These are phyloP conservation scores for Bryconaethiops microstoma DNA, from an alignment of 2,797 vertebrate species.

Conservation along the genomic window DNA sequence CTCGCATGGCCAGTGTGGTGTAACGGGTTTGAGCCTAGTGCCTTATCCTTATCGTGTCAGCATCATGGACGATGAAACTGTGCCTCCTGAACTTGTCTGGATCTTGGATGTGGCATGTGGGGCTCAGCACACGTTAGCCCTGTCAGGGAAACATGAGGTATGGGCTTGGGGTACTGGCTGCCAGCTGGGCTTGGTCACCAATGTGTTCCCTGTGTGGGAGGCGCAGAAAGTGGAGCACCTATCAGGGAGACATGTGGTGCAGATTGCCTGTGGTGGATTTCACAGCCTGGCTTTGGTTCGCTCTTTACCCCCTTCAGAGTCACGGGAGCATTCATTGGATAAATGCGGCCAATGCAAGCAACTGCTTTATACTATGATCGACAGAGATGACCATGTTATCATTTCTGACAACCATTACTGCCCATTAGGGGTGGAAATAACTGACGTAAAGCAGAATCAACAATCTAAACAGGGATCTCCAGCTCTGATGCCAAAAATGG, in stretches of 20 bases:
- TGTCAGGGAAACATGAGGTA: slow-evolving; percentile 88
- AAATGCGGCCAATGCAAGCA: slow-evolving; percentile 85
- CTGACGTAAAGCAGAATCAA: slow-evolving; percentile 68
- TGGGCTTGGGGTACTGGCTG: slow-evolving; percentile 98
- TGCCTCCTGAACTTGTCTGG: slow-evolving; percentile 79
- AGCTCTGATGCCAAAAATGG: slow-evolving; percentile 23
- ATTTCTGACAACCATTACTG: slow-evolving; percentile 92
- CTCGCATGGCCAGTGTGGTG: slow-evolving; percentile 90
- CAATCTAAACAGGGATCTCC: slow-evolving; percentile 45
- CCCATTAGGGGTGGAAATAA: slow-evolving; percentile 88
- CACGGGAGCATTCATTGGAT: slow-evolving; percentile 76
- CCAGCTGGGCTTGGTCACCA: slow-evolving; percentile 91
- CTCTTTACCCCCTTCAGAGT: slow-evolving; percentile 78
- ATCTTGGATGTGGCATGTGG: slow-evolving; percentile 89
- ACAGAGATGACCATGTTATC: slow-evolving; percentile 86
- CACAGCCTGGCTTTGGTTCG: slow-evolving; percentile 95
- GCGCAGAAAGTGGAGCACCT: slow-evolving; percentile 95
- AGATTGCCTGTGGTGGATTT: slow-evolving; percentile 90
- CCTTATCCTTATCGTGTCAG: slow-evolving; percentile 80
- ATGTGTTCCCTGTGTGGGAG: slow-evolving; percentile 87
- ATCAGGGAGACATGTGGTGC: slow-evolving; percentile 89
- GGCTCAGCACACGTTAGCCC: slow-evolving; percentile 89
- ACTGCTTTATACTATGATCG: slow-evolving; percentile 82
- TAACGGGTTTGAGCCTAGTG: slow-evolving; percentile 73
- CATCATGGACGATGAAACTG: slow-evolving; percentile 84